Percentiles rank a stretch among this genome's conserved stretches.
Evolutionary conservation across 2,113 vertebrate species (phyloP).

Genomic region (Nesospiza acunhae): DNA sequence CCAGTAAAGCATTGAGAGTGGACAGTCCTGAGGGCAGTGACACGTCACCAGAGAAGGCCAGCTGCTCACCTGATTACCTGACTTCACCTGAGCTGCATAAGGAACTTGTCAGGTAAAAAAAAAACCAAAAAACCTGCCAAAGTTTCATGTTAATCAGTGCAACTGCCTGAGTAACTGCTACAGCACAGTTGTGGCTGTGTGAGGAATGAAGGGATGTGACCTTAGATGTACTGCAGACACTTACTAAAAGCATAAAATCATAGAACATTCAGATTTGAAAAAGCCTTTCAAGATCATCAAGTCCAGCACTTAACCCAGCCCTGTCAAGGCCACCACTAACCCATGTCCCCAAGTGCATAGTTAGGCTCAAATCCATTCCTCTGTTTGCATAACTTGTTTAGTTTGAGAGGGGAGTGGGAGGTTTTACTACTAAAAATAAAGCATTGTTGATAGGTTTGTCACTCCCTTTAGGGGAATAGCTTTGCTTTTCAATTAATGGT

Average conservation of each 20-base stretch:
- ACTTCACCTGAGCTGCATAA: slow-evolving; percentile 91
- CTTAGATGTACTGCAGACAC: neutral
- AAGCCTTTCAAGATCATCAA: neutral
- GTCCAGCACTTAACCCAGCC: neutral
- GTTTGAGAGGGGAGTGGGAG: neutral
- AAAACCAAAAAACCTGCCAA: neutral
- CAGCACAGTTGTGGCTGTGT: neutral
- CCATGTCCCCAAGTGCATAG: no score
- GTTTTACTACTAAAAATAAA: neutral
- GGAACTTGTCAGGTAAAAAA: slow-evolving; percentile 89
- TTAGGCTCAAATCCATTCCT: neutral
- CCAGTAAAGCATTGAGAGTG: slow-evolving; percentile 88
- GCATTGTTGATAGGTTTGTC: neutral
- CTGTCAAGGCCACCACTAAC: neutral
- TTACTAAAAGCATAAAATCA: neutral
- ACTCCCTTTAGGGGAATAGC: neutral
- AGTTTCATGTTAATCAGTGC: neutral
- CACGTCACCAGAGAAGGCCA: slow-evolving; percentile 54
- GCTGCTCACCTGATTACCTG: slow-evolving; percentile 66
- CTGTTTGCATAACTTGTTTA: neutral
- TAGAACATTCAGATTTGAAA: neutral
- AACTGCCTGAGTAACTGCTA: neutral
- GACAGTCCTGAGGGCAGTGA: slow-evolving; percentile 74
- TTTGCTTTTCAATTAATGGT: neutral
- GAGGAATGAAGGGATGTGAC: neutral